phyloP scores from a whole-genome alignment of 2,113 vertebrate genomes.

The Ptyas mucosa region DNA sequence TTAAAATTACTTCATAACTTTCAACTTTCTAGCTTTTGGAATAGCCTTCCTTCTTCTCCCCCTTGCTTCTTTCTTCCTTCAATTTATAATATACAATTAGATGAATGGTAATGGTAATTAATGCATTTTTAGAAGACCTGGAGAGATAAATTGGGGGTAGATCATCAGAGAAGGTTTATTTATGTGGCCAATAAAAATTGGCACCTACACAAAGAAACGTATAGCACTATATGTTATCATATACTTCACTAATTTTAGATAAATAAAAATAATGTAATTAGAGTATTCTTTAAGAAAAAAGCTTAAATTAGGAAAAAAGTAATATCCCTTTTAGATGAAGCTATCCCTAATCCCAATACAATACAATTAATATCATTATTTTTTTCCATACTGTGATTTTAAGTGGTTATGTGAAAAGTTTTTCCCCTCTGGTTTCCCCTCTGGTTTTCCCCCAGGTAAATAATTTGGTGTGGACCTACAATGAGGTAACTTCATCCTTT shows the following conservation, averaged over 20 bases:
- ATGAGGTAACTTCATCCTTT: constrained; percentile 30
- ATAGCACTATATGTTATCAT: neutral
- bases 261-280: constrained; percentile 36
- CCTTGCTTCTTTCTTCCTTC: neutral
- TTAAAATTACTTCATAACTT: neutral
- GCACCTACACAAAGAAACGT: neutral
- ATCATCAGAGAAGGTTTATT: neutral
- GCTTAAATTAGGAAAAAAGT: constrained; percentile 39
- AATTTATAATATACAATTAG: neutral
- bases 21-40: neutral
- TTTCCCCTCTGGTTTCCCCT: neutral
- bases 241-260: neutral
- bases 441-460: constrained; percentile 25
- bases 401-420: neutral
- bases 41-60: neutral
- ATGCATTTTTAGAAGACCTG: neutral
- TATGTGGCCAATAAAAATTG: neutral
- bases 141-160: neutral
- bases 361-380: constrained; percentile 28
- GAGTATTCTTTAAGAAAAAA: constrained; percentile 34
- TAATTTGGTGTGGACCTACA: neutral
- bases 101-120: neutral
- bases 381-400: constrained; percentile 11
- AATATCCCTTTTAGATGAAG: constrained; percentile 17
- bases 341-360: constrained; percentile 21